These are phyloP conservation scores for Carcharodon carcharias DNA, from an alignment of 2,797 vertebrate species.

Conservation along the genomic window DNA sequence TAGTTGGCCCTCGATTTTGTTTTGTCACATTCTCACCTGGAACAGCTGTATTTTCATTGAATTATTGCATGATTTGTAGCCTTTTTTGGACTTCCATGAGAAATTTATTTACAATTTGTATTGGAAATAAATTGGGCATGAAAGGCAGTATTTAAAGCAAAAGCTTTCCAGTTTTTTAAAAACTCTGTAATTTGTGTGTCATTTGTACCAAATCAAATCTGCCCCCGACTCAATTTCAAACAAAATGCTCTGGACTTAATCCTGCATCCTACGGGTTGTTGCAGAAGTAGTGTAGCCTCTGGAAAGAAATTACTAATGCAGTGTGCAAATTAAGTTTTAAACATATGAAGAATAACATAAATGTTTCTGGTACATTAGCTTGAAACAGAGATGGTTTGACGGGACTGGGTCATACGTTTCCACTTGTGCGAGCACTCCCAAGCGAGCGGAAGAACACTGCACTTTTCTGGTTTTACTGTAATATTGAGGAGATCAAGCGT, in stretches of 20 bases:
- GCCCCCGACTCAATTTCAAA: not conserved
- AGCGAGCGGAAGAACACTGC: not conserved
- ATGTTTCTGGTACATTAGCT: not conserved
- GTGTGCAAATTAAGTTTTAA: constrained; percentile 24
- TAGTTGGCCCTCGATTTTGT: not conserved
- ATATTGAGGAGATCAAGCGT: not conserved
- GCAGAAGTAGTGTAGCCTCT: not conserved
- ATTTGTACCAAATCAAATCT: not conserved
- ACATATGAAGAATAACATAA: not conserved
- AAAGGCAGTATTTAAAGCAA: not conserved
- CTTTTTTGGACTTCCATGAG: not conserved
- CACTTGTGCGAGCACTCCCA: not conserved
- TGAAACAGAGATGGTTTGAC: not conserved
- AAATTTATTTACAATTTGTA: not conserved
- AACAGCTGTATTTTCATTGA: not conserved
- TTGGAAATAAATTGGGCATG: not conserved
- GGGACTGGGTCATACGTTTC: not conserved
- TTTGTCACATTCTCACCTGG: not conserved
- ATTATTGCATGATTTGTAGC: not conserved
- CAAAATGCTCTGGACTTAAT: not conserved
- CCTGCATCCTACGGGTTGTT: not conserved
- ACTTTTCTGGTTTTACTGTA: not conserved
- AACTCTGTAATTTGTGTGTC: constrained; percentile 8
- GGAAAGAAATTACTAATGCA: not conserved
- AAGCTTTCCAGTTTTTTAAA: constrained; percentile 11